Percentiles rank a stretch among this genome's conserved stretches.
Evolutionary conservation across 2,888 invertebrate genomes (phyloP).

Genomic region (Pheosia tremula): DNA sequence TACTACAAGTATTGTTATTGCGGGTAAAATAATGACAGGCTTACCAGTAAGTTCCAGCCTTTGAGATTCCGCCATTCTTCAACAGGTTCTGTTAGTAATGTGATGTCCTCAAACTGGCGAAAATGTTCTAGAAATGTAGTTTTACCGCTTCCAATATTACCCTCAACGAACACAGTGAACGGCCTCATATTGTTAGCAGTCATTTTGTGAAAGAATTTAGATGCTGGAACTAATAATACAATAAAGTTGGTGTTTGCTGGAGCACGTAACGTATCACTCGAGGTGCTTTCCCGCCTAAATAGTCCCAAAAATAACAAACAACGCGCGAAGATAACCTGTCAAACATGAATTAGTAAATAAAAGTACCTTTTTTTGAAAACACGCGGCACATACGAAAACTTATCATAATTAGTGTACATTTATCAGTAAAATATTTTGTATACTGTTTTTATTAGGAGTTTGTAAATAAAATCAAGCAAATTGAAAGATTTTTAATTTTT

Average conservation of each 20-base stretch:
- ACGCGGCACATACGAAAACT: slow-evolving; percentile 19
- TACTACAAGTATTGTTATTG: too few relatives aligned
- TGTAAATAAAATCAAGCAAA: not conserved
- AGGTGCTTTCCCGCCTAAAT: slow-evolving; percentile 65
- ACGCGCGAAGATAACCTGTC: slow-evolving; percentile 58
- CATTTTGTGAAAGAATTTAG: slow-evolving; percentile 56
- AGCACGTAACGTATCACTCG: slow-evolving; percentile 5
- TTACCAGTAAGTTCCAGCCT: slow-evolving; percentile 90
- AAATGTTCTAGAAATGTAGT: slow-evolving; percentile 94
- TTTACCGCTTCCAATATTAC: slow-evolving; percentile 96
- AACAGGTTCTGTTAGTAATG: slow-evolving; percentile 90
- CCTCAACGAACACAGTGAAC: slow-evolving; percentile 93
- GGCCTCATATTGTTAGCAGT: slow-evolving; percentile 79
- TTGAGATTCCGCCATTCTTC: slow-evolving; percentile 92
- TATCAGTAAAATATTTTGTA: not conserved
- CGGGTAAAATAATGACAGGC: not conserved
- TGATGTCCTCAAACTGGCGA: slow-evolving; percentile 88
- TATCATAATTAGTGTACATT: slow-evolving; percentile 39
- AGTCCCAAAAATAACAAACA: slow-evolving; percentile 57
- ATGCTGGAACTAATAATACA: slow-evolving; percentile 35
- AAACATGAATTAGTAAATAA: slow-evolving; percentile 45
- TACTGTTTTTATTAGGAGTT: not conserved
- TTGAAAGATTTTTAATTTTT: not conserved
- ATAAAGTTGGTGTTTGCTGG: not conserved
- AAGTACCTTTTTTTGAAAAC: slow-evolving; percentile 57